Evolutionary conservation across 2,113 vertebrate species (phyloP).

Genomic region (Ictalurus furcatus): DNA sequence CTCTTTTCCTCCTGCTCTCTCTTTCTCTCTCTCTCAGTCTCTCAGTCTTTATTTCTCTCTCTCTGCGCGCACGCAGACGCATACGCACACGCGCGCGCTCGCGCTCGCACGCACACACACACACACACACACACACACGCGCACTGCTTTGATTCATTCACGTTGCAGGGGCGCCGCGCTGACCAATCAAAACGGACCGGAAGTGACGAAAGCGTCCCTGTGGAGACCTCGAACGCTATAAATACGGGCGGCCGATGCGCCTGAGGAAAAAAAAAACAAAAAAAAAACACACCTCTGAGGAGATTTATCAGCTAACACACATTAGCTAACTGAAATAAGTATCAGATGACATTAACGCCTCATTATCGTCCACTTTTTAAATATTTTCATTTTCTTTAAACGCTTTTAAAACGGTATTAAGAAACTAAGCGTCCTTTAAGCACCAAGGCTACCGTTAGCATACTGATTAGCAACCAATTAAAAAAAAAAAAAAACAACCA

Average conservation of each 20-base stretch:
- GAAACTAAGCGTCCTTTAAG: neutral
- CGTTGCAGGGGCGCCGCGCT: constrained; percentile 82
- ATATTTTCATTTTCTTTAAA: neutral
- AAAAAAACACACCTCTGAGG: neutral
- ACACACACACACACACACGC: constrained; percentile 22
- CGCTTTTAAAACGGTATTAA: neutral
- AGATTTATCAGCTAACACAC: neutral
- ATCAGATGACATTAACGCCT: neutral
- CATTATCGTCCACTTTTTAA: neutral
- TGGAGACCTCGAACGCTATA: constrained; percentile 56
- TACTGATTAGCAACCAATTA: neutral
- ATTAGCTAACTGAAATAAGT: neutral
- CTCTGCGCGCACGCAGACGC: constrained; percentile 87
- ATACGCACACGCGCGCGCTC: constrained; percentile 65
- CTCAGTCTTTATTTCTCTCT: neutral
- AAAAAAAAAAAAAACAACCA: neutral
- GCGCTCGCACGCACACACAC: constrained; percentile 63
- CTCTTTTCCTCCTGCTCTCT: neutral
- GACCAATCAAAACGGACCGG: constrained; percentile 70
- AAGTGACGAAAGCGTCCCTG: constrained; percentile 59
- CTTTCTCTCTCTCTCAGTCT: neutral
- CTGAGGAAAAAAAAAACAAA: neutral
- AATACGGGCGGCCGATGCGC: constrained; percentile 52
- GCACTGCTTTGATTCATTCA: constrained; percentile 87
- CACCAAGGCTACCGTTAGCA: neutral